Evolutionary conservation across 2,113 vertebrate species (phyloP).

Genomic region (Saccopteryx leptura): DNA sequence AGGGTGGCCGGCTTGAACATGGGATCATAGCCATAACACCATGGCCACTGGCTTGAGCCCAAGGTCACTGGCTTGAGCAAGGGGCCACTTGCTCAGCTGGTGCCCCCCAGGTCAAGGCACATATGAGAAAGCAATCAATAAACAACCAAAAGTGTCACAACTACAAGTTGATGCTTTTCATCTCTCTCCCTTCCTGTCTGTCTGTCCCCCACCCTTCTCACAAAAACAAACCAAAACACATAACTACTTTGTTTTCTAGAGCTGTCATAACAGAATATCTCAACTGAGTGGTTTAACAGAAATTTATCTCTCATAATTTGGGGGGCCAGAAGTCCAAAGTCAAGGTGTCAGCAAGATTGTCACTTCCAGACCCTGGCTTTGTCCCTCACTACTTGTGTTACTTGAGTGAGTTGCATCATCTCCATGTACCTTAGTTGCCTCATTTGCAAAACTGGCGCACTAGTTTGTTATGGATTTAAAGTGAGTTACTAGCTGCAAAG

Average conservation of each 20-base stretch:
- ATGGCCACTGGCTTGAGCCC: too few relatives aligned
- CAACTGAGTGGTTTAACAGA: not conserved
- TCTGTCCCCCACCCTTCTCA: too few relatives aligned
- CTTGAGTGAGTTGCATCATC: not conserved
- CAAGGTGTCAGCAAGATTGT: not conserved
- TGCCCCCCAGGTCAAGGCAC: too few relatives aligned
- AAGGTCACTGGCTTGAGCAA: too few relatives aligned
- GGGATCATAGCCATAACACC: too few relatives aligned
- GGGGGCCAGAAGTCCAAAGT: not conserved
- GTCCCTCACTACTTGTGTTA: not conserved
- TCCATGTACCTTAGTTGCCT: not conserved
- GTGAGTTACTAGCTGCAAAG: not conserved
- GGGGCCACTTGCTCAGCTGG: too few relatives aligned
- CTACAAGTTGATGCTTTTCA: too few relatives aligned
- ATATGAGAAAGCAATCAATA: too few relatives aligned
- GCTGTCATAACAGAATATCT: not conserved
- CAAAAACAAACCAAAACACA: not conserved
- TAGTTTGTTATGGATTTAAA: not conserved
- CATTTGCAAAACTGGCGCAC: not conserved
- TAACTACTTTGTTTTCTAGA: not conserved
- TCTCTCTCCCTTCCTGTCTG: too few relatives aligned
- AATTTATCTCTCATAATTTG: not conserved
- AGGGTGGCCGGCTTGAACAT: too few relatives aligned
- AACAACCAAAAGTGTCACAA: too few relatives aligned
- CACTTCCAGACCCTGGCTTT: slow-evolving; percentile 4